Evolutionary conservation across 2,797 vertebrate species (phyloP).

Genomic region (Gadopsis bispinosus): DNA sequence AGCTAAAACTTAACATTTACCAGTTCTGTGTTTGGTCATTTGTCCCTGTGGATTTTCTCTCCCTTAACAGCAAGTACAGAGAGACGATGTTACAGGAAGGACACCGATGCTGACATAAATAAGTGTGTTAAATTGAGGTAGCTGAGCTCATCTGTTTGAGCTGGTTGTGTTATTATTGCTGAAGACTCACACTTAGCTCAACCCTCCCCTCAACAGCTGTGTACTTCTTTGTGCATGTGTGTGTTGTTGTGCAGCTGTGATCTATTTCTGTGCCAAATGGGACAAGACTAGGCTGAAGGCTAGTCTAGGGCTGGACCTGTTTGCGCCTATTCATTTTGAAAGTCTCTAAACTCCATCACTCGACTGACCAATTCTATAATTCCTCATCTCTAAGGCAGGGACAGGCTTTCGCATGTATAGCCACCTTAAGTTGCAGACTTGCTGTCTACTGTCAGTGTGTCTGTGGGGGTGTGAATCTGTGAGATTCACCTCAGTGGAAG

Average conservation of each 20-base stretch:
- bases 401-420: no score
- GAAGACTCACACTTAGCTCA: constrained; percentile 9
- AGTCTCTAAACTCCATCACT: no score
- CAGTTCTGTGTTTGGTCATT: neutral
- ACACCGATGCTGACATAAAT: neutral
- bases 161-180: neutral
- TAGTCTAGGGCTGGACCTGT: no score
- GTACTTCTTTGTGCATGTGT: constrained; percentile 5
- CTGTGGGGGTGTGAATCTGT: constrained; percentile 56
- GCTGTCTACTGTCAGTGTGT: constrained; percentile 39
- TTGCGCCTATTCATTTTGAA: no score
- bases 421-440: constrained; percentile 38
- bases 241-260: constrained; percentile 29
- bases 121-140: neutral
- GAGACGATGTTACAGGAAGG: neutral
- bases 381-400: no score
- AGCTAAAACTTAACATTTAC: neutral
- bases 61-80: neutral
- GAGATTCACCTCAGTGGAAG: constrained; percentile 61
- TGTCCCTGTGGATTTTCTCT: neutral
- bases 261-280: constrained; percentile 40
- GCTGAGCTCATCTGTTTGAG: constrained; percentile 10
- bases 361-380: no score
- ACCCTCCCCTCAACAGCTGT: constrained; percentile 22
- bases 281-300: neutral